A percentile compares a stretch with the other conserved stretches of the same genome.
Conservation (phyloP, 2,113 vertebrate species). For the Serinus canaria region DNA sequence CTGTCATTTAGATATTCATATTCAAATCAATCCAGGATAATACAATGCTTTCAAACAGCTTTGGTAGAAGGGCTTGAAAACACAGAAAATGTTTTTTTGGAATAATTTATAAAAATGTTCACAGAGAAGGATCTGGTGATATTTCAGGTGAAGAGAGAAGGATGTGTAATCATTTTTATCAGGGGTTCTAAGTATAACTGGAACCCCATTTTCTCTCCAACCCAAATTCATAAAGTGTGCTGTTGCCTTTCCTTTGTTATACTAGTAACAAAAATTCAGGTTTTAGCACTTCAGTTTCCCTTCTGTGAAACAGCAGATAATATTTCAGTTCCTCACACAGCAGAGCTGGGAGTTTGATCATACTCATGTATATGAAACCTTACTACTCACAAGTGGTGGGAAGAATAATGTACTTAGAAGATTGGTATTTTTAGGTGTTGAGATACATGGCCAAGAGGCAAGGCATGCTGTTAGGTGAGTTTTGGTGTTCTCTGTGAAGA, state of each 20-base stretch:
- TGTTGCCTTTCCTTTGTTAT: not conserved
- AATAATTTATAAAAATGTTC: not conserved
- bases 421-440: not conserved
- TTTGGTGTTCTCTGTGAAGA: not conserved
- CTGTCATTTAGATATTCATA: not conserved
- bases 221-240: not conserved
- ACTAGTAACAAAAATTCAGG: not conserved
- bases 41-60: not conserved
- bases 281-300: not conserved
- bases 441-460: not conserved
- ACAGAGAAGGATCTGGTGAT: not conserved
- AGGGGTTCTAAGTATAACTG: not conserved
- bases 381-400: accelerated
- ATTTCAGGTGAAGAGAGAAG: not conserved
- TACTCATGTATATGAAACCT: not conserved
- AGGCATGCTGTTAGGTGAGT: not conserved
- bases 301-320: not conserved
- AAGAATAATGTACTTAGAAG: not conserved
- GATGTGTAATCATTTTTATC: not conserved
- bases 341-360: not conserved
- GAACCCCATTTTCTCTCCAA: not conserved
- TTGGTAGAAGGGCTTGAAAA: not conserved
- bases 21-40: not conserved
- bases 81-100: not conserved
- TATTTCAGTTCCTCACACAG: not conserved